Evolutionary conservation across 2,888 invertebrate species (phyloP), one percentile per base, ranked within the genome.

Genomic region (Volucella bombylans): DNA sequence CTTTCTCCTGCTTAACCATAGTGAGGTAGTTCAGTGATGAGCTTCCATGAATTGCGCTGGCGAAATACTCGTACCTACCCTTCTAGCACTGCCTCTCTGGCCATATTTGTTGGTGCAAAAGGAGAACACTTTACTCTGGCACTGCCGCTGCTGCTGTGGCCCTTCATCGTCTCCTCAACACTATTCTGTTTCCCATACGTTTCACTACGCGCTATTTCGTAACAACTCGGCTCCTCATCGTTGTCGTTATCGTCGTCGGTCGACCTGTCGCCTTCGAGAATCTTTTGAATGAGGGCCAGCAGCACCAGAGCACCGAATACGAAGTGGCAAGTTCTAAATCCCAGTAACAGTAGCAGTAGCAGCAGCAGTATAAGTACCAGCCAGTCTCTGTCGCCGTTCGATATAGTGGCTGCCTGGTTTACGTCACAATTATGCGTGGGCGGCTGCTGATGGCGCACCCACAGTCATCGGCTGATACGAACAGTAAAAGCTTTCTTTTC

Each of bases 371-470:
- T 23, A 31, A 31, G 31, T 54, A 71, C 18, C 39, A 59, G 62
- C 31, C 41, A 41, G 47, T 62, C 64, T 62, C 41, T 52, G 64
- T 64, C 74, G 68, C 74, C 71, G 83, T 61, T 83, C 83, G 69
- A 83, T 83, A 83, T 59, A 61, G 74, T 83, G 81, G 72, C 72
- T 62, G n/a, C 50, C 72, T 73, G 76, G 90, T 89, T 91, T 91
- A 91, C 91, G 91, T 91, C 91, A 91, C 91, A 90, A 88, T 89
- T 87, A 83, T 90, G 90, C 91, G 91, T 91, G 91, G 91, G 91
- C 90, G 91, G 91, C 91, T 90, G 89, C 89, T 91, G 88, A 88
- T 89, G 91, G 90, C 91, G 90, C 90, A 91, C 90, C 91, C 90
- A 90, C 90, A 88, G 88, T 87, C 87, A 81, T 81, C 77, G 72